Conservation (phyloP, 2,797 vertebrate genomes). For the Moxostoma hubbsi region DNA sequence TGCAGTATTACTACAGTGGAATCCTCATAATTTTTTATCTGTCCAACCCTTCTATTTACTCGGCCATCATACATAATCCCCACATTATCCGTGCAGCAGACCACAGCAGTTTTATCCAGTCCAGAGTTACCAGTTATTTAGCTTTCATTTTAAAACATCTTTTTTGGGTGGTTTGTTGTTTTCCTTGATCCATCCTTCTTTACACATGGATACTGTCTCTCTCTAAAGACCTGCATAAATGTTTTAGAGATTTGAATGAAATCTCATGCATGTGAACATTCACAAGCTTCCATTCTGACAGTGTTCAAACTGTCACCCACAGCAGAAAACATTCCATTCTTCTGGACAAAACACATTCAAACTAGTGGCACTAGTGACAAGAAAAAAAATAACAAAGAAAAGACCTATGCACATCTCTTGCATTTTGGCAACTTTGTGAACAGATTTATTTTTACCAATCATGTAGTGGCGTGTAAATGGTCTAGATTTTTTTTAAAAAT, state of each 20-base stretch:
- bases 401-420: constrained; percentile 95
- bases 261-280: constrained; percentile 98
- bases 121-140: constrained; percentile 19
- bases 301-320: constrained; percentile 86
- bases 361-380: constrained; percentile 82
- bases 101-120: constrained; percentile 30
- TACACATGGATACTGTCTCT: constrained; percentile 88
- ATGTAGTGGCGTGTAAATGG: constrained; percentile 96
- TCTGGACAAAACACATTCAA: constrained; percentile 79
- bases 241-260: constrained; percentile 92
- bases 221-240: constrained; percentile 93
- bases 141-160: constrained; percentile 20
- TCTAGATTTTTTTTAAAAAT: constrained; percentile 87
- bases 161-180: constrained; percentile 21
- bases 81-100: constrained; percentile 19
- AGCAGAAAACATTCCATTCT: constrained; percentile 93
- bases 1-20: constrained; percentile 61
- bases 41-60: constrained; percentile 22
- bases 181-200: neutral
- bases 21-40: constrained; percentile 39
- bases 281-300: constrained; percentile 92
- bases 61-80: constrained; percentile 19
- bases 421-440: constrained; percentile 94
- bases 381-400: constrained; percentile 64
- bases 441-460: constrained; percentile 89